A percentile compares a stretch with the other conserved stretches of the same genome.
phyloP scores from a whole-genome alignment of 2,113 vertebrate genomes.

The Nesoenas mayeri region DNA sequence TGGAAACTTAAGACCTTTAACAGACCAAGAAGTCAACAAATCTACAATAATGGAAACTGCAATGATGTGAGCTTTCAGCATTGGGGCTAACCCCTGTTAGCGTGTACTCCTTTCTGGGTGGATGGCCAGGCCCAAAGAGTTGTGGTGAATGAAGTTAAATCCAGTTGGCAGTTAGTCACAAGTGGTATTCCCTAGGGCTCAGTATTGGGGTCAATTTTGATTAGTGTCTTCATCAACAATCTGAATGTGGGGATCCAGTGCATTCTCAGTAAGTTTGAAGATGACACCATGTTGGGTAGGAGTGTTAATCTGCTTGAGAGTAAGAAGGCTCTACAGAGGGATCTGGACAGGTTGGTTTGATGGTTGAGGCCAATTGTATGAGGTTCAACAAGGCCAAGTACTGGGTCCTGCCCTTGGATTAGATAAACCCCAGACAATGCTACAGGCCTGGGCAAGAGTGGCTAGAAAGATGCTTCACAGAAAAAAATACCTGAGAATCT shows the following conservation, averaged over 20 bases:
- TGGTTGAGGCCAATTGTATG: no score
- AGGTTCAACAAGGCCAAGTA: no score
- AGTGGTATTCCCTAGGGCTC: no score
- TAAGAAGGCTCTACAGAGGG: no score
- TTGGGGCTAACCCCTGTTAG: fast-evolving
- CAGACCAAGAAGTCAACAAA: background rate
- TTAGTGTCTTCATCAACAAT: background rate
- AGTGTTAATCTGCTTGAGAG: no score
- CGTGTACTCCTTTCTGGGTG: no score
- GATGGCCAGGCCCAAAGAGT: no score
- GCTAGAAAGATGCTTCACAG: fast-evolving
- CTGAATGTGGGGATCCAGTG: fast-evolving
- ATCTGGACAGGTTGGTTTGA: no score
- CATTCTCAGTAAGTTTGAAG: no score
- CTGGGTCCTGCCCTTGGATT: no score
- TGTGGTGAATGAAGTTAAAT: background rate
- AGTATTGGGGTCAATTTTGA: background rate
- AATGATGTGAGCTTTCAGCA: background rate
- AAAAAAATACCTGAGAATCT: background rate
- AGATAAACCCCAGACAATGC: background rate
- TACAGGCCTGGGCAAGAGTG: background rate
- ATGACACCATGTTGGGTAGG: no score
- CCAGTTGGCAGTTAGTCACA: fast-evolving
- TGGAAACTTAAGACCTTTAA: background rate
- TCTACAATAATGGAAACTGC: background rate